These are phyloP conservation scores for Platichthys stellatus DNA, from an alignment of 2,113 vertebrate genomes.

Conservation along the genomic window DNA sequence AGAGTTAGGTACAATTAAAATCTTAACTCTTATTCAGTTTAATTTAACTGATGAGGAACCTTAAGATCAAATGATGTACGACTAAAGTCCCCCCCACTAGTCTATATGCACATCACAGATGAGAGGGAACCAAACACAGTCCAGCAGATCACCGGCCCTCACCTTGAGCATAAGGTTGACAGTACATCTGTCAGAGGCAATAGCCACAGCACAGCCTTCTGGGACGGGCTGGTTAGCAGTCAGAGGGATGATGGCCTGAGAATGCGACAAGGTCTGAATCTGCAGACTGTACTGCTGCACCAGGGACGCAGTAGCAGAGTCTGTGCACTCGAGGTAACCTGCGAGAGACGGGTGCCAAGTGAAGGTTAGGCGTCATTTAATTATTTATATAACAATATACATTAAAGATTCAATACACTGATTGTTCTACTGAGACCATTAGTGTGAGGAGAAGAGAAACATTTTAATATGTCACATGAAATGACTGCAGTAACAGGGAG, in stretches of 20 bases:
- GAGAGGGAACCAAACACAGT: not conserved
- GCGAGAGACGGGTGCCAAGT: conserved; percentile 3
- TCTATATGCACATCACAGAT: conserved; percentile 7
- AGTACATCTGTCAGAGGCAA: conserved; percentile 90
- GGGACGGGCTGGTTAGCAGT: conserved; percentile 75
- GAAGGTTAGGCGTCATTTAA: conserved; percentile 1
- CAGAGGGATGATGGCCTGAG: conserved; percentile 80
- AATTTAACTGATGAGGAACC: conserved; percentile 15
- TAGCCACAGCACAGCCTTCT: conserved; percentile 88
- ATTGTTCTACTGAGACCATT: not conserved
- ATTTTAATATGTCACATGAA: no score
- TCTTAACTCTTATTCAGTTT: not conserved
- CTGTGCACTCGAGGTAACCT: conserved; percentile 90
- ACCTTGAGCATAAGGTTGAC: conserved; percentile 92
- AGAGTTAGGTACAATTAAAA: not conserved
- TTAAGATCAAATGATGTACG: not conserved
- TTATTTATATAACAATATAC: not conserved
- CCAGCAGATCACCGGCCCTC: conserved; percentile 20
- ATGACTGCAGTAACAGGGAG: no score
- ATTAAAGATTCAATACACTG: not conserved
- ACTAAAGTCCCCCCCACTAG: not conserved
- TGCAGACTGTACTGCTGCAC: conserved; percentile 82
- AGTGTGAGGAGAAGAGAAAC: not conserved
- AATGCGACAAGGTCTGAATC: conserved; percentile 88
- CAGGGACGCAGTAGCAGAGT: conserved; percentile 74